Evolutionary conservation across 2,888 invertebrate genomes (phyloP).

Genomic region (Cantharis flavilabris): DNA sequence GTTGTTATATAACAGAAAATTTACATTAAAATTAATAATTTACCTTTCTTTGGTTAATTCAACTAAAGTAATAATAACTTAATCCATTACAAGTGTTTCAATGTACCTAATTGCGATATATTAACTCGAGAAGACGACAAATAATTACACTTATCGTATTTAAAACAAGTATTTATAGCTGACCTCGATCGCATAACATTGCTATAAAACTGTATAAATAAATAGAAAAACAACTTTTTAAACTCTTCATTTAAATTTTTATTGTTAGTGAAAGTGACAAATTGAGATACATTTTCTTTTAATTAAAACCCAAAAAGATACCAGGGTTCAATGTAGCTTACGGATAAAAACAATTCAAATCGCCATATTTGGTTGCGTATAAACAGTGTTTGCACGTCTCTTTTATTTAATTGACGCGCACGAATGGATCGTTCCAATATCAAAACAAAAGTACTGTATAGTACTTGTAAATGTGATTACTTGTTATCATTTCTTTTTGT

Average conservation of each 20-base stretch:
- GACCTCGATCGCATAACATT: background rate
- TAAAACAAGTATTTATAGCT: background rate
- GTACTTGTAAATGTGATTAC: no score
- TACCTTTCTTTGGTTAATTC: background rate
- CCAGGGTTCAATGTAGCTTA: background rate
- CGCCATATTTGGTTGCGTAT: background rate
- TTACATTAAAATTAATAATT: background rate
- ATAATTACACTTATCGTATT: background rate
- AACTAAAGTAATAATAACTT: background rate
- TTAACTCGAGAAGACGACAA: background rate
- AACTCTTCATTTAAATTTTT: background rate
- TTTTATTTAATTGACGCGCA: no score
- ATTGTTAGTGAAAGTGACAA: background rate
- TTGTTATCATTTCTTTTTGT: background rate
- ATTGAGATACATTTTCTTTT: background rate
- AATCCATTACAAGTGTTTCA: background rate
- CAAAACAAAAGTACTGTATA: no score
- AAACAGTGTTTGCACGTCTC: background rate
- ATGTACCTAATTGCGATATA: background rate
- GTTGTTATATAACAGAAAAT: background rate
- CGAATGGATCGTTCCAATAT: background rate
- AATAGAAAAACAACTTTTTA: background rate
- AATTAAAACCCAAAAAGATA: background rate
- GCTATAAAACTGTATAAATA: background rate
- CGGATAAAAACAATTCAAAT: background rate